Base-by-base conservation (phyloP, 2,113 vertebrate genomes). In the Hepsetus odoe region DNA sequence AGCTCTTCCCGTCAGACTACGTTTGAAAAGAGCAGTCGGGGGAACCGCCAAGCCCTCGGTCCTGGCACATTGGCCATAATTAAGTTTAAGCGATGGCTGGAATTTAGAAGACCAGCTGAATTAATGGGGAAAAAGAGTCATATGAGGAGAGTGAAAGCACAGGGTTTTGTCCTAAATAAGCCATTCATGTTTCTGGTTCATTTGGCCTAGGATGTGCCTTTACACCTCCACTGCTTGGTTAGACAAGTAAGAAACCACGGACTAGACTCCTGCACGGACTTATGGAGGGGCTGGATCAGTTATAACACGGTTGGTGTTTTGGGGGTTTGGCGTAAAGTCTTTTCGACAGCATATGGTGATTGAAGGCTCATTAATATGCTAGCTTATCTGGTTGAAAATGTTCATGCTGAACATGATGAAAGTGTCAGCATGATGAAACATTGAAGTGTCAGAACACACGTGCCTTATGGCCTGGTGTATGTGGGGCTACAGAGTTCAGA, bases 21-120 rank as follows among this genome's bases (percentile, higher is more conserved):
- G 72, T 82, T 77, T 71, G 73, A 72, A 61, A 61, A 5, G 33
- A 74, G 59, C 32, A 5, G 67, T 26, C 49, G 40, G 83, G 51
- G 65, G 76, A 65, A 51, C 32, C 66, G 75, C 70, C 16, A 51
- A 59, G 70, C 38, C 69, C 58, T 42, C 38, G 22, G 68, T 79
- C 61, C 73, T 55, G 58, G 75, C 66, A 38, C 72, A 44, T 40
- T 67, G 51, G 76, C 32, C n/a, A 65, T 84, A 86, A 83, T 86
- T 83, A 82, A 82, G 84, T 80, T 83, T 73, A 77, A 67, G 76
- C 66, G 55, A 64, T 44, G 66, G 69, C 73, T 80, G 64, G 64
- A 77, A 84, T 44, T 71, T 71, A 71, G 44, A 76, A 82, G 79
- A 66, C 38, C 55, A 55, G 20, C 75, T 38, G 70, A 51, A 79